Percentiles rank a stretch among this genome's conserved stretches.
Conservation (phyloP, 2,113 vertebrate genomes). For the Hippocampus guttulatus region DNA sequence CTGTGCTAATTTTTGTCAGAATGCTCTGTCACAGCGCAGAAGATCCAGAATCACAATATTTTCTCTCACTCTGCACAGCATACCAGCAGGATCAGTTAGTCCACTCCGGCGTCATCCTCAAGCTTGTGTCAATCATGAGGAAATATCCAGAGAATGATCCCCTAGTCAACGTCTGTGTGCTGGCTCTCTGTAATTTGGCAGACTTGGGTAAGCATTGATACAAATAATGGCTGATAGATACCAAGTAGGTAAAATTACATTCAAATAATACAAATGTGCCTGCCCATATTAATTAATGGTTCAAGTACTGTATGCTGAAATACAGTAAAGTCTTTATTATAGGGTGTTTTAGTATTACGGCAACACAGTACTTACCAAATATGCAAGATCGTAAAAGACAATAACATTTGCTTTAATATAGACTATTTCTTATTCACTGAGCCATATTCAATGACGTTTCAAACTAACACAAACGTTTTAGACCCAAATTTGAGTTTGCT, state of each 20-base stretch:
- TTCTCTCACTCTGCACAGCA: constrained; percentile 65
- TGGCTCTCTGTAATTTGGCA: constrained; percentile 83
- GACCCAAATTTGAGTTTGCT: no score
- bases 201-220: constrained; percentile 75
- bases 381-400: no score
- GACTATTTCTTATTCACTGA: no score
- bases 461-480: no score
- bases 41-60: neutral
- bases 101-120: constrained; percentile 76
- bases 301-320: neutral
- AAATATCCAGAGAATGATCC: constrained; percentile 79
- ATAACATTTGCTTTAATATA: no score
- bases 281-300: neutral
- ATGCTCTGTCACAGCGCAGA: neutral
- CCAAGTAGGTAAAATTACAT: no score
- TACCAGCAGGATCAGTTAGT: constrained; percentile 82
- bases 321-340: no score
- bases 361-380: no score
- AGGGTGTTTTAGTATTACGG: no score
- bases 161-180: constrained; percentile 79
- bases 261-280: neutral
- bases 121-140: constrained; percentile 77
- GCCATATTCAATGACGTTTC: no score
- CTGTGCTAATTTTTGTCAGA: neutral
- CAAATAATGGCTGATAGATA: no score